Evolutionary conservation across 2,888 invertebrate species (phyloP).

Genomic region (Flabesymbios commensalis): DNA sequence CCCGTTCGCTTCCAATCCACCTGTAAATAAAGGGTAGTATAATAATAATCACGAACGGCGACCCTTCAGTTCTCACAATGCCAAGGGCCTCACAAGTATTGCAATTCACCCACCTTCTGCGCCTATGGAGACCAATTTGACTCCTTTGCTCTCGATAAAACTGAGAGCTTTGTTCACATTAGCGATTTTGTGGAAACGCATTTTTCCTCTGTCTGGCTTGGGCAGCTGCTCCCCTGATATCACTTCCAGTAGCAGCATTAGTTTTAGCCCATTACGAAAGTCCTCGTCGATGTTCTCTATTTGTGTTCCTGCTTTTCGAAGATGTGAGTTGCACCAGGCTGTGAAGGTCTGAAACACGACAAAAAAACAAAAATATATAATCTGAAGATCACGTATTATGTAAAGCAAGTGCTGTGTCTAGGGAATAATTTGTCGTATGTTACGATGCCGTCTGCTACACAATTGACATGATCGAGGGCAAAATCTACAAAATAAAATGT

Average conservation of each 20-base stretch:
- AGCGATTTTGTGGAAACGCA: constrained; percentile 97
- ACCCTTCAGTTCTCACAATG: too few relatives aligned
- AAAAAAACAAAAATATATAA: background rate
- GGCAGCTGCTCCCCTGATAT: constrained; percentile 95
- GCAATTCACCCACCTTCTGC: constrained; percentile 77
- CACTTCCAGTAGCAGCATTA: constrained; percentile 97
- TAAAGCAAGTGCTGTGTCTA: too few relatives aligned
- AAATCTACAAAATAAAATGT: too few relatives aligned
- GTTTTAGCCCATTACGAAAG: constrained; percentile 98
- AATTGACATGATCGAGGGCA: too few relatives aligned
- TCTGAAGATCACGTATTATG: too few relatives aligned
- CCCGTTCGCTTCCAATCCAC: too few relatives aligned
- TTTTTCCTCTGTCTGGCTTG: constrained; percentile 99
- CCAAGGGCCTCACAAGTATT: too few relatives aligned
- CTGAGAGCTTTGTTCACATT: constrained; percentile 99
- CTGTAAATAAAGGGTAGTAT: too few relatives aligned
- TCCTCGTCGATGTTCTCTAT: constrained; percentile 99
- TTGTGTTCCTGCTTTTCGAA: constrained; percentile 97
- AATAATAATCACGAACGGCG: too few relatives aligned
- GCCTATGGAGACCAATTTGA: constrained; percentile 97
- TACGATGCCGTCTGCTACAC: too few relatives aligned
- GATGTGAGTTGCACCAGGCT: constrained; percentile 99
- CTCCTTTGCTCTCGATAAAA: constrained; percentile 98
- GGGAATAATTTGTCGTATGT: too few relatives aligned
- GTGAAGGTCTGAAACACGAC: constrained; percentile 91